A percentile compares a stretch with the other conserved stretches of the same genome.
These are phyloP conservation scores for Branchipolynoe longqiensis DNA, from an alignment of 2,888 invertebrate genomes.

Conservation along the genomic window DNA sequence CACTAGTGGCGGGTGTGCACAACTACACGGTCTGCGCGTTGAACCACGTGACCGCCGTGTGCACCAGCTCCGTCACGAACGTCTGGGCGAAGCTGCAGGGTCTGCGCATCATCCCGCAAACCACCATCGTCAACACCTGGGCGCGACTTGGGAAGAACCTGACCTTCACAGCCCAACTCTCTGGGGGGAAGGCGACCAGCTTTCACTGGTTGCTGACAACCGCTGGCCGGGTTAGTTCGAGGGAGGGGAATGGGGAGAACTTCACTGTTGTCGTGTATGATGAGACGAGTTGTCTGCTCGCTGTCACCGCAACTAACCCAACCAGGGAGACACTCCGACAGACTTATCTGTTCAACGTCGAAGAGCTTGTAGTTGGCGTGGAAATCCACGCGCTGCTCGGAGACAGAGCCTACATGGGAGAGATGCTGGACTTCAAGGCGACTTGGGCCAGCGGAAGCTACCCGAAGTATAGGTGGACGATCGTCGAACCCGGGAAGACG, in stretches of 20 bases:
- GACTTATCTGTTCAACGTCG: not conserved
- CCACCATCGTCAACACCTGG: not conserved
- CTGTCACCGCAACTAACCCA: constrained; percentile 3
- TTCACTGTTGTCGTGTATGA: not conserved
- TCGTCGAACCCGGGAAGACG: not conserved
- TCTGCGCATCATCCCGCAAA: not conserved
- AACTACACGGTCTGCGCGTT: not conserved
- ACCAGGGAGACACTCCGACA: no score
- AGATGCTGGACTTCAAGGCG: not conserved
- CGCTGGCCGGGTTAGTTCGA: not conserved
- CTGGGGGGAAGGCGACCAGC: not conserved
- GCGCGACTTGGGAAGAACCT: not conserved
- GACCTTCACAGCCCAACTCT: not conserved
- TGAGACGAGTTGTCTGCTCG: not conserved
- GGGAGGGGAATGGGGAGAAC: not conserved
- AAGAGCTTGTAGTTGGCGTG: not conserved
- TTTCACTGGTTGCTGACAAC: no score
- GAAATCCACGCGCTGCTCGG: not conserved
- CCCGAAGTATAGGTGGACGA: not conserved
- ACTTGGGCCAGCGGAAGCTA: not conserved
- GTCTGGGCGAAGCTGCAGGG: not conserved
- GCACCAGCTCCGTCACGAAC: not conserved
- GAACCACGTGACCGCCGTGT: not conserved
- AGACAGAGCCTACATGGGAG: not conserved
- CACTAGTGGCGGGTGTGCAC: not conserved